These are phyloP conservation scores for Fabriciana adippe DNA, from an alignment of 2,888 invertebrate genomes.

Conservation along the genomic window DNA sequence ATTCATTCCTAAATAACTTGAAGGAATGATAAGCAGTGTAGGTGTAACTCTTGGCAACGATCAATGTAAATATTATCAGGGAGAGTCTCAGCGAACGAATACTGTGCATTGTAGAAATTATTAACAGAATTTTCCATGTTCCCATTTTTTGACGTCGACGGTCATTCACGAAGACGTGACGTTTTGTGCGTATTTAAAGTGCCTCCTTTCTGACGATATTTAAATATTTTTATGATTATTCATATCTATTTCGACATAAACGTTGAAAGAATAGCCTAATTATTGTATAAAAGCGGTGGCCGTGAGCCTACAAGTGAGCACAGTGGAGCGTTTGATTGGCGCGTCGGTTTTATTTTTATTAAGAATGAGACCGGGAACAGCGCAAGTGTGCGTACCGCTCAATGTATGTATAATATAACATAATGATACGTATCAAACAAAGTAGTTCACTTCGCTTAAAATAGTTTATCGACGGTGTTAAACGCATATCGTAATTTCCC, in stretches of 20 bases:
- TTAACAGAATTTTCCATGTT: constrained; percentile 37
- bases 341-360: constrained; percentile 68
- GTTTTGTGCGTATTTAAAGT: constrained; percentile 52
- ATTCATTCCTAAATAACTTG: constrained; percentile 20
- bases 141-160: constrained; percentile 59
- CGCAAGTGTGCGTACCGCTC: constrained; percentile 28
- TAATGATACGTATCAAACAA: constrained; percentile 39
- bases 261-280: constrained; percentile 42
- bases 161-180: constrained; percentile 71
- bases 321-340: constrained; percentile 55
- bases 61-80: constrained; percentile 35
- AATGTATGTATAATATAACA: constrained; percentile 9
- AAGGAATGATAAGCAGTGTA: constrained; percentile 29
- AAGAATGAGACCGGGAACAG: constrained; percentile 49
- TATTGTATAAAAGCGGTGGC: constrained; percentile 33
- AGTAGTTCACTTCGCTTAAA: constrained; percentile 6
- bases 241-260: constrained; percentile 49
- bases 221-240: constrained; percentile 46
- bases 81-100: constrained; percentile 8
- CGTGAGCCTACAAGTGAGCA: constrained; percentile 39
- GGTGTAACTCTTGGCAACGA: constrained; percentile 28
- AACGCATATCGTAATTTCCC: neutral
- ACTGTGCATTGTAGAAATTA: constrained; percentile 21
- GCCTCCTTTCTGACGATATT: constrained; percentile 41
- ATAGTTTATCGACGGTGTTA: neutral